Evolutionary conservation across 1,140 invertebrate species (phyloP).

Genomic region (Calliphora vicina): DNA sequence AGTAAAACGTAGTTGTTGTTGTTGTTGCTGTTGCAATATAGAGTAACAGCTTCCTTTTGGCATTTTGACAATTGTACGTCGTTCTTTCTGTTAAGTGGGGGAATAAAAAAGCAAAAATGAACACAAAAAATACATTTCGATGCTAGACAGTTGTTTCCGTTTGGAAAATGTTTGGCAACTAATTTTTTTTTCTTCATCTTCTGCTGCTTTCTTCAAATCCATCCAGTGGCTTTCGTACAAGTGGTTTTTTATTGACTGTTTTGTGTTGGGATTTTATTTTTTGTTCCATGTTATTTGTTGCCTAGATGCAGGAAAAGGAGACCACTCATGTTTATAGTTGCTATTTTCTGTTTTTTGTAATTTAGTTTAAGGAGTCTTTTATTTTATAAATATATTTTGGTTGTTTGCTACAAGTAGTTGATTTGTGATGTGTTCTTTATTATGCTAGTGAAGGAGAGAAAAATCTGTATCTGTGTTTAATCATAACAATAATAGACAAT

Average conservation of each 20-base stretch:
- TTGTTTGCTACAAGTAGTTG: neutral
- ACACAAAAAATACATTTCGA: constrained; percentile 24
- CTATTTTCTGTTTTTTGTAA: neutral
- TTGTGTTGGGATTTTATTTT: neutral
- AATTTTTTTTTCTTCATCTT: neutral
- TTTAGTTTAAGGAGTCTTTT: constrained; percentile 5
- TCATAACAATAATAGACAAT: neutral
- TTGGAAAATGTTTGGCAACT: constrained; percentile 16
- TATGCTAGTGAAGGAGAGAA: too few relatives aligned
- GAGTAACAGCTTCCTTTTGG: constrained; percentile 29
- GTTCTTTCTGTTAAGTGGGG: neutral
- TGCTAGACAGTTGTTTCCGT: constrained; percentile 33
- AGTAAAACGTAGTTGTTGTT: neutral
- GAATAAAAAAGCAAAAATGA: neutral
- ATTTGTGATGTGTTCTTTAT: neutral
- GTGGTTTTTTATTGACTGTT: constrained; percentile 12
- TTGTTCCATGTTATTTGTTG: neutral
- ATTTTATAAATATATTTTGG: neutral
- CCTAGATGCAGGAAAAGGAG: neutral
- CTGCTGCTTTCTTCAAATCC: neutral
- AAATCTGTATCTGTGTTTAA: neutral
- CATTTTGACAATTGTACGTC: constrained; percentile 21
- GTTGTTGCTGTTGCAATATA: constrained; percentile 8
- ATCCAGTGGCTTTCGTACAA: neutral
- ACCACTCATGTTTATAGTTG: neutral